A percentile compares a stretch with the other conserved stretches of the same genome.
These are phyloP conservation scores for Thereva unica DNA, from an alignment of 2,888 invertebrate species.

Conservation along the genomic window DNA sequence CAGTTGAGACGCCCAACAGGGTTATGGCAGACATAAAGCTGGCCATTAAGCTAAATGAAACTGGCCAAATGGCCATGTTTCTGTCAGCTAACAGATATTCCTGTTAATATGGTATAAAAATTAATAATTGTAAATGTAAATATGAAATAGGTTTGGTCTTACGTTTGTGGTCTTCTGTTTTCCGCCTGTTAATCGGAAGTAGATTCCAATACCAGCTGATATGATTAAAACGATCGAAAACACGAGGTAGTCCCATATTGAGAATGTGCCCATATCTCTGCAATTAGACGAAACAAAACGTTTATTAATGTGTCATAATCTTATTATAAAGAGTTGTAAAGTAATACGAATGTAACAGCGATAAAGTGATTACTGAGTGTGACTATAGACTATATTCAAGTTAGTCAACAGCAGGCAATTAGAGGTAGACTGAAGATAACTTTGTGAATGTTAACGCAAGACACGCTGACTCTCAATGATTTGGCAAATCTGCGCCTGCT, in stretches of 20 bases:
- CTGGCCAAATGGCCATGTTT: constrained; percentile 77
- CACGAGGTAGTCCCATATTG: constrained; percentile 75
- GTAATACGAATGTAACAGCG: too few relatives aligned
- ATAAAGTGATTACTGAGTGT: too few relatives aligned
- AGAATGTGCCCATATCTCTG: constrained; percentile 58
- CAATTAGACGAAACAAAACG: background rate
- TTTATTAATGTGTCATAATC: too few relatives aligned
- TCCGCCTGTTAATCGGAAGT: constrained; percentile 83
- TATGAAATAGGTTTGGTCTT: constrained; percentile 39
- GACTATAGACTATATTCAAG: too few relatives aligned
- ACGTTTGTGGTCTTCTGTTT: constrained; percentile 82
- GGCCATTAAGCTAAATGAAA: constrained; percentile 89
- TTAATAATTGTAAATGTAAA: constrained; percentile 2
- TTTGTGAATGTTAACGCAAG: too few relatives aligned
- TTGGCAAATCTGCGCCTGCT: too few relatives aligned
- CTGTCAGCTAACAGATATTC: constrained; percentile 83
- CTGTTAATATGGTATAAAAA: constrained; percentile 53
- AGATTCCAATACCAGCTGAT: constrained; percentile 79
- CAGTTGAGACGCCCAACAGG: constrained; percentile 84
- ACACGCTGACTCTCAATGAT: too few relatives aligned
- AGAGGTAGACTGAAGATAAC: too few relatives aligned
- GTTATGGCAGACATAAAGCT: constrained; percentile 92
- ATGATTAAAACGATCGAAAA: constrained; percentile 70
- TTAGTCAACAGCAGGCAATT: too few relatives aligned
- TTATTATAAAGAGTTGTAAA: too few relatives aligned